phyloP scores from a whole-genome alignment of 2,113 vertebrate genomes.

The Lipophrys pholis region DNA sequence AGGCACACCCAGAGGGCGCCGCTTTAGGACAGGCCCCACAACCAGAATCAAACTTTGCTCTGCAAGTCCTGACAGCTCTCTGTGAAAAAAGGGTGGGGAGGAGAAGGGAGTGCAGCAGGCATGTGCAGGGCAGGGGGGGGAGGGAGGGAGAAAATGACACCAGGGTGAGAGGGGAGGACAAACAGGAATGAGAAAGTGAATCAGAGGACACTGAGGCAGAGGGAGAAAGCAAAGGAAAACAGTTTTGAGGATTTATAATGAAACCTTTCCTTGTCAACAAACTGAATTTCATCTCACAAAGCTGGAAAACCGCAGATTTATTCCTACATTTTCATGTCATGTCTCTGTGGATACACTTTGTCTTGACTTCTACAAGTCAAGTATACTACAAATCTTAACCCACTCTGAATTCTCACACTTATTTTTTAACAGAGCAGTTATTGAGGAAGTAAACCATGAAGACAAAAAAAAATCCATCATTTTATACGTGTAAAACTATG shows the following conservation, averaged over 20 bases:
- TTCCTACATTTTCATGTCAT: too few species aligned
- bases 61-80: conserved; percentile 46
- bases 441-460: too few species aligned
- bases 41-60: conserved; percentile 48
- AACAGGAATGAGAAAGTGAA: background rate
- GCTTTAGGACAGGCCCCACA: conserved; percentile 36
- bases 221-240: background rate
- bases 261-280: too few species aligned
- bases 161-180: conserved; percentile 10
- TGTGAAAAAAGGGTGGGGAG: conserved; percentile 14
- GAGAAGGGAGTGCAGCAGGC: background rate
- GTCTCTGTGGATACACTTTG: too few species aligned
- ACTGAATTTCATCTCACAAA: too few species aligned
- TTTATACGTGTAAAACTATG: too few species aligned
- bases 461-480: too few species aligned
- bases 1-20: conserved; percentile 40
- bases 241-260: background rate
- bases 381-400: too few species aligned
- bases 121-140: background rate
- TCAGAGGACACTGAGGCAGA: background rate
- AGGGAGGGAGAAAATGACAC: background rate
- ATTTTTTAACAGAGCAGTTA: too few species aligned
- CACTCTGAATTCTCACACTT: too few species aligned
- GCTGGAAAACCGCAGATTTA: too few species aligned
- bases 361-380: too few species aligned